These are phyloP conservation scores for Drosophila arizonae DNA, from an alignment of 1,140 invertebrate genomes.

Conservation along the genomic window DNA sequence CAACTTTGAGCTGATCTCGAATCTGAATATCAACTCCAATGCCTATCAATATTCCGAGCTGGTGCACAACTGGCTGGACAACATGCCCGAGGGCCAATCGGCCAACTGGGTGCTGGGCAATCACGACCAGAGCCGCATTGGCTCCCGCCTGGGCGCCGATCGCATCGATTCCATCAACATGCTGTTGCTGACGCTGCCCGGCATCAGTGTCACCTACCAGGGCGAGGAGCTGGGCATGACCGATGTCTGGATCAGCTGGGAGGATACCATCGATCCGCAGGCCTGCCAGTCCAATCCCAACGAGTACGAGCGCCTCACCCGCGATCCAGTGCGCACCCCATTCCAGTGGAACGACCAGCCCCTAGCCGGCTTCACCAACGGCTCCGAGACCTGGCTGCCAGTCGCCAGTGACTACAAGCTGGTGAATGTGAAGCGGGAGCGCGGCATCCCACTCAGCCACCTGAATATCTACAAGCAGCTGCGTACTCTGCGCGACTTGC, in stretches of 20 bases:
- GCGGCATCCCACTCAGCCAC: constrained; percentile 66
- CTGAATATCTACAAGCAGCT: constrained; percentile 79
- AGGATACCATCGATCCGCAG: constrained; percentile 83
- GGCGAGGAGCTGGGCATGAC: constrained; percentile 93
- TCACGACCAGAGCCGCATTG: constrained; percentile 86
- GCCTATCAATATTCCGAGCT: constrained; percentile 84
- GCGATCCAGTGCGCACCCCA: constrained; percentile 86
- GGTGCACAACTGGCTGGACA: constrained; percentile 85
- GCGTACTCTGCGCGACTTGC: constrained; percentile 53
- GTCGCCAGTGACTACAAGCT: constrained; percentile 84
- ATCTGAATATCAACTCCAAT: constrained; percentile 84
- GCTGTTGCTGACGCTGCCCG: constrained; percentile 88
- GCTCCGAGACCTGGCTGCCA: constrained; percentile 87
- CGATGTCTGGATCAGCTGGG: constrained; percentile 85
- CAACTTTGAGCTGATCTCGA: constrained; percentile 86
- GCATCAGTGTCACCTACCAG: constrained; percentile 88
- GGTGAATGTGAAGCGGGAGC: constrained; percentile 84
- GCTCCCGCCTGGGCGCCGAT: constrained; percentile 85
- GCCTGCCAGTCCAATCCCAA: constrained; percentile 75
- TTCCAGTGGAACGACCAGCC: constrained; percentile 87
- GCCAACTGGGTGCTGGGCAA: constrained; percentile 88
- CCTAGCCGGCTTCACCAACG: constrained; percentile 85
- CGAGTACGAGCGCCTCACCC: constrained; percentile 72
- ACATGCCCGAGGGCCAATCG: constrained; percentile 84
- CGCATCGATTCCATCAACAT: constrained; percentile 88